Evolutionary conservation across 2,888 invertebrate species (phyloP).

Genomic region (Torymus auratus): DNA sequence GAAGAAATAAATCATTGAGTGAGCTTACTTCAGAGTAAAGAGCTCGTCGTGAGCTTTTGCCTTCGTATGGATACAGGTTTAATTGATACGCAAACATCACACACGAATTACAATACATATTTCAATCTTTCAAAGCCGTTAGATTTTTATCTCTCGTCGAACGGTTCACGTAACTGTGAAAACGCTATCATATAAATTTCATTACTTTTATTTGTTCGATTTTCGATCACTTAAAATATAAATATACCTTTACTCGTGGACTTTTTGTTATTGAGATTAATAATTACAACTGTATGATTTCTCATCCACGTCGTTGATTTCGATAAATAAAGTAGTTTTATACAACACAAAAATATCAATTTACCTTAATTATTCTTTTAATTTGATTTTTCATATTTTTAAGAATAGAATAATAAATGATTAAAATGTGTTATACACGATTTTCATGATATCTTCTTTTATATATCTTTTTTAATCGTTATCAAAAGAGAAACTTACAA

Average conservation of each 20-base stretch:
- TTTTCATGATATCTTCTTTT: background rate
- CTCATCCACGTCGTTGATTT: background rate
- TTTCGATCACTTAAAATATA: constrained; percentile 53
- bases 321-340: constrained; percentile 1
- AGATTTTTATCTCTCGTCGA: constrained; percentile 14
- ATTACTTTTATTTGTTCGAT: constrained; percentile 39
- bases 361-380: background rate
- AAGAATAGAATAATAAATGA: background rate
- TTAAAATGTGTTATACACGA: no score
- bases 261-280: constrained; percentile 23
- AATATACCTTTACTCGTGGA: constrained; percentile 34
- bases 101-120: constrained; percentile 45
- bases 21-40: constrained; percentile 10
- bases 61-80: constrained; percentile 21
- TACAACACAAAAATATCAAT: background rate
- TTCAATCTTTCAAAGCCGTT: constrained; percentile 6
- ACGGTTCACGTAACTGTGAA: constrained; percentile 32
- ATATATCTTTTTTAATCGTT: background rate
- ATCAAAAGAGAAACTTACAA: constrained; percentile 3
- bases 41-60: constrained; percentile 1
- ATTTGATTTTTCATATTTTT: background rate
- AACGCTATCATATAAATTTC: constrained; percentile 63
- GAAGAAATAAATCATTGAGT: constrained; percentile 11
- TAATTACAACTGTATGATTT: constrained; percentile 35
- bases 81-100: constrained; percentile 43